Base-by-base conservation (phyloP, 2,797 vertebrate genomes). In the Malacoraja senta region DNA sequence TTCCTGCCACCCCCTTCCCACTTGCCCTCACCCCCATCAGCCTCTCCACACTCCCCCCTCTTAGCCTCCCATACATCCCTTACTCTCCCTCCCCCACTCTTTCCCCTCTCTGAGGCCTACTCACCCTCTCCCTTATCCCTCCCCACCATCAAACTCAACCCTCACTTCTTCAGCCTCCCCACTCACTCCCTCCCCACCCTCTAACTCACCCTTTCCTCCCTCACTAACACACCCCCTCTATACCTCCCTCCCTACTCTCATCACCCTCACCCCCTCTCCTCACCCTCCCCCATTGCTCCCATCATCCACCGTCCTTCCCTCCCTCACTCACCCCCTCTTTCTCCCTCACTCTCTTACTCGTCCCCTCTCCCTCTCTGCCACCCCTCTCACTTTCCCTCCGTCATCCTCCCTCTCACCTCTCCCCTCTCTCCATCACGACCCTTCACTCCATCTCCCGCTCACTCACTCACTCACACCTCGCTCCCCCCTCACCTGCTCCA, bases 191-290 rank as follows among this genome's bases (percentile, higher is more conserved):
- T 8, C 19, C 7, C 26, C 29, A 24, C n/a, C 3, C 9, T 3
- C 32, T 13, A 4, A 1, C 80, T 1, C 44, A 26, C 19, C 6
- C 81, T 12, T 0, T 3, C 81, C 26, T 21, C 80, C 1, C 19
- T 19, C n/a, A 38, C 7, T 10, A 17, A 24, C 80, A 1, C 9
- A 2, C 29, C 15, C 65, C 21, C 91, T 38, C 53, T 12, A 44
- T 84, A 7, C 65, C 81, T 10, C 24, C 13, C 44, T 21, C 17
- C 44, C 24, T 93, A 93, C 93, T 93, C 58, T 53, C 53, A 21
- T 21, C 78, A 91, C 78, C 93, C 15, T 44, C 38, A 93, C 94
- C 94, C 94, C 63, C 94, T 91, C 92, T 6, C 3, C 78, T 15
- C 10, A 0, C 35, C 35, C 10, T 13, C 35, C 17, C 13, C 15